Base-by-base conservation (phyloP, 1,140 invertebrate species). In the Hirudo medicinalis region DNA sequence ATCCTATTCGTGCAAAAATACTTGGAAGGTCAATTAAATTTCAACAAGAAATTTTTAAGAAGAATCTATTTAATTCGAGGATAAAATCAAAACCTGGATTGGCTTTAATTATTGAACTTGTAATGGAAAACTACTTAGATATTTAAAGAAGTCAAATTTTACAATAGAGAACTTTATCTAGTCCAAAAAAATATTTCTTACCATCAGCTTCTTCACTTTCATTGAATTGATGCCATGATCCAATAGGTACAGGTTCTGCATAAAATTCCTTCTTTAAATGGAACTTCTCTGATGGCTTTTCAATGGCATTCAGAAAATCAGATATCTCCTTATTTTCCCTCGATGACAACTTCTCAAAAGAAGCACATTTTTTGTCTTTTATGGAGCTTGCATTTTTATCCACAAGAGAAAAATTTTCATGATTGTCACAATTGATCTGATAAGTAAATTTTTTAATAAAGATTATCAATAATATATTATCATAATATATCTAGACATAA, bases 231-330 rank as follows among this genome's bases (percentile, higher is more conserved):
- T 25, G 22, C 20, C 57, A 19, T 9, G 57, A 63, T 32, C 57
- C 29, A 25, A 32, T 11, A 11, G 20, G 57, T n/a, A 63, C 29
- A 22, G 57, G 57, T 63, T 63, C 57, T 25, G 57, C 57, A 63
- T 63, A 63, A n/a, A 63, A 63, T 25, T 63, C 57, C 13, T 63
- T 63, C 57, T 63, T 63, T 49, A 49, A 49, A 49, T 49, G 3
- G 17, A 63, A 63, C 29, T 63, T 63, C 29, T 63, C 57, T 25
- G 57, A 22, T 32, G 57, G 57, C 57, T 63, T 22, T 6, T 32
- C 22, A 63, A 63, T 63, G 6, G 57, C 57, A 63, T 32, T 63
- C 57, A 63, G 29, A 63, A 63, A 63, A n/a, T 63, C 11, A n/a
- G 57, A 63, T 63, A 63, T 63, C 11, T 63, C 57, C 57, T 63